Base-by-base conservation (phyloP, 2,888 invertebrate species). In the Steinernema scapterisci region DNA sequence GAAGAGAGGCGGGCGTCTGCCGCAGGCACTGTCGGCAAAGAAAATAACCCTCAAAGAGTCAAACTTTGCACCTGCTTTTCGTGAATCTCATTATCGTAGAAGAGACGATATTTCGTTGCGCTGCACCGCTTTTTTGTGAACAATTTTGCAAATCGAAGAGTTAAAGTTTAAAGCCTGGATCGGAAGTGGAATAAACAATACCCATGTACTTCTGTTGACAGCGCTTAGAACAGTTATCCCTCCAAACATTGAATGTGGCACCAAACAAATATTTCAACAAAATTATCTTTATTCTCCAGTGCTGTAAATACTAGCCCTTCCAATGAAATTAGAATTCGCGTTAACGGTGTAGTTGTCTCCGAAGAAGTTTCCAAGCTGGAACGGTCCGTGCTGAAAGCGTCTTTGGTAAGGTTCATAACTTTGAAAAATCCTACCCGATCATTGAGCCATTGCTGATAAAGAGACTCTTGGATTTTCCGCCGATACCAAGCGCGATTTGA, bases 321-420 rank as follows among this genome's bases (percentile, higher is more conserved):
- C 72, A 13, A 74, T 74, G 43, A 44, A 27, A 31, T 71, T 74
- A 1, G 70, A 46, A 51, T 71, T 74, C 21, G 71, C 44, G 27
- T 74, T 51, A 1, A 74, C 71, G 7, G 74, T 74, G 46, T 74
- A 74, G 45, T 74, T 74, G 63, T 51, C 52, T 23, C 74, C 74
- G 21, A 70, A 74, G 45, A 74, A 71, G 52, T 71, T 74, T 23
- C 38, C 48, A 71, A 25, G 38, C 23, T 74, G 74, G 23, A 63
- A 51, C 25, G 71, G 74, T 9, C 74, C 74, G 38, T 74, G 38
- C 71, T 70, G 31, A 70, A 71, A 44, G 16, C 19, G 6, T 6
- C 38, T 2, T 11, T 31, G 19, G 27, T 1, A 9, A 5, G 31
- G 38, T 3, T 56, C 52, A 19, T 56, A 38, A 71, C 31, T 27